phyloP scores from a whole-genome alignment of 2,113 vertebrate species.

The Sardina pilchardus region DNA sequence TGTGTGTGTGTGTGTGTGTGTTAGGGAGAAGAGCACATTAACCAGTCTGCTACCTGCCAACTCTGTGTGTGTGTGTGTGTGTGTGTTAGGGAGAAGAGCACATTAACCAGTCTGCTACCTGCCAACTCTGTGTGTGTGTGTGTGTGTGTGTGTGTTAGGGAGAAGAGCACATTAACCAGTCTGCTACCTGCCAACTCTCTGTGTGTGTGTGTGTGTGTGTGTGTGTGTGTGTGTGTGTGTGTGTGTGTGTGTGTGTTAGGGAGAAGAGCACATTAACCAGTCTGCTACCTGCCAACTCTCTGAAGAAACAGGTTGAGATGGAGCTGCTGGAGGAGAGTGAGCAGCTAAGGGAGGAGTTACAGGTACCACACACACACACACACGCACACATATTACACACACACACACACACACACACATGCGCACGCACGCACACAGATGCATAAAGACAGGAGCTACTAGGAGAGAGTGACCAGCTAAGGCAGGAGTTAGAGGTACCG shows the following conservation, averaged over 20 bases:
- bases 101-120: too few species aligned
- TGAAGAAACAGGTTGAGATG: constrained; percentile 59
- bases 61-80: not conserved
- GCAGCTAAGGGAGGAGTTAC: constrained; percentile 65
- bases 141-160: not conserved
- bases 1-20: too few species aligned
- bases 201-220: too few species aligned
- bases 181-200: too few species aligned
- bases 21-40: too few species aligned
- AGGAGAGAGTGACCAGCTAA: constrained; percentile 32
- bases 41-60: too few species aligned
- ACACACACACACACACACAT: too few species aligned
- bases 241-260: constrained; percentile 26
- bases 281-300: constrained; percentile 38
- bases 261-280: constrained; percentile 36
- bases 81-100: too few species aligned
- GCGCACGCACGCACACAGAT: too few species aligned
- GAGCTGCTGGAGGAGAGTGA: constrained; percentile 67
- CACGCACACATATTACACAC: not conserved
- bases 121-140: constrained; percentile 4
- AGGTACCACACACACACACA: constrained; percentile 32
- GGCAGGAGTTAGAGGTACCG: constrained; percentile 66
- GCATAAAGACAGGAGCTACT: not conserved
- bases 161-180: too few species aligned
- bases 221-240: too few species aligned